These are phyloP conservation scores for Lanius ludovicianus DNA, from an alignment of 2,113 vertebrate genomes.

Conservation along the genomic window DNA sequence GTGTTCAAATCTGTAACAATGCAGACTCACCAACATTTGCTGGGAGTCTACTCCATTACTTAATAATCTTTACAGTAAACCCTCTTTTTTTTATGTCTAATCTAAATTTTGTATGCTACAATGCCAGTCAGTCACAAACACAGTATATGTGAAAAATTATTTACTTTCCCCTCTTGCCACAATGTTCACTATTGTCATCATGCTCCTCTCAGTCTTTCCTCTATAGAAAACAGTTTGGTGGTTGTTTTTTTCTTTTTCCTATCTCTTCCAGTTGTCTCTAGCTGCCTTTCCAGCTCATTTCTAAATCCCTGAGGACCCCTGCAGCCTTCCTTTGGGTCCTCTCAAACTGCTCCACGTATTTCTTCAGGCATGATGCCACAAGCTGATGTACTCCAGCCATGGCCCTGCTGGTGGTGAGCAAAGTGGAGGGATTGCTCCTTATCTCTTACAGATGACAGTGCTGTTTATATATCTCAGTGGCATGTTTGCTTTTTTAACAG, in stretches of 20 bases:
- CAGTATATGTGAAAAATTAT: background rate
- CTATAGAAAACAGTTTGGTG: background rate
- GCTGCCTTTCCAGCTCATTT: background rate
- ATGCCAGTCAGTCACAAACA: background rate
- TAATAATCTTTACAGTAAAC: background rate
- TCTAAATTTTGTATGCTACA: background rate
- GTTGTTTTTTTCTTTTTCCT: background rate
- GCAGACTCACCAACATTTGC: background rate
- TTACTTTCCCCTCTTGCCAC: background rate
- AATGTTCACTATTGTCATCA: background rate
- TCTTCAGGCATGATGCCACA: background rate
- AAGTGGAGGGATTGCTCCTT: background rate
- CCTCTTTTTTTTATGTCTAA: background rate
- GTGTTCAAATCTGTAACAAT: background rate
- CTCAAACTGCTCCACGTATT: background rate
- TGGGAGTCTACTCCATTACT: background rate
- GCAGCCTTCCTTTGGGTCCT: background rate
- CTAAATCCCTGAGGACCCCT: background rate
- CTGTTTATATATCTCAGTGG: background rate
- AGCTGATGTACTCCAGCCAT: background rate
- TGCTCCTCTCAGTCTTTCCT: background rate
- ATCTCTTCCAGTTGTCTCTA: background rate
- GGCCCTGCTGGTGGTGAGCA: background rate
- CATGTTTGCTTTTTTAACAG: conserved; percentile 11
- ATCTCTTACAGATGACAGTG: background rate